Base-by-base conservation (phyloP, 2,797 vertebrate species). In the Neosilurus mollespiculum region DNA sequence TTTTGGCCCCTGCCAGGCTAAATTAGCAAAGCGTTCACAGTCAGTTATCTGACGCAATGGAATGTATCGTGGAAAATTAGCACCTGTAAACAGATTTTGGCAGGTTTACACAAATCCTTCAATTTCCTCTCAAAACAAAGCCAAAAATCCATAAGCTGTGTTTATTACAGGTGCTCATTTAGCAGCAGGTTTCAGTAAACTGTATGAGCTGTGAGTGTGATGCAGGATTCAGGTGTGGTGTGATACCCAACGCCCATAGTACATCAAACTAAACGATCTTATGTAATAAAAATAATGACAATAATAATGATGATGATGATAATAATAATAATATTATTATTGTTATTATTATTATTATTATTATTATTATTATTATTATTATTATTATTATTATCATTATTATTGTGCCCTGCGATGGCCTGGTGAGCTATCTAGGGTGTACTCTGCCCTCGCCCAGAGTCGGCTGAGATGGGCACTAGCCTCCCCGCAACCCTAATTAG, bases 1-100 rank as follows among this genome's bases (percentile, higher is more conserved):
- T 76, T 85, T 77, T 82, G 70, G 66, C 80, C 49, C 66, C 80
- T 85, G 80, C 70, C 84, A 81, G 64, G 81, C 30, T 62, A 20
- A 64, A 22, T 66, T 66, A 77, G 34, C 65, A 72, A 49, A 78
- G 80, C 75, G 56, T 82, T 78, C 73, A 78, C 80, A 78, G 51
- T 34, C 80, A 82, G 73, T 18, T 72, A 75, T 84, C 22, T 72
- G 73, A 78, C 84, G 71, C 73, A 81, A 70, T 61, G 15, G 20
- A 24, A 62, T 78, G 53, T 20, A 85, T 72, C 66, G 61, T 54
- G 66, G 56, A 34, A 81, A 78, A 85, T 70, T 78, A 82, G 67
- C 66, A 71, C 67, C 54, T 79, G 80, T 85, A 82, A 79, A 85
- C 84, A 82, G 49, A 66, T 66, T 54, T 34, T 82, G 76, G 59